These are phyloP conservation scores for Champsocephalus esox DNA, from an alignment of 2,797 vertebrate species.

Conservation along the genomic window DNA sequence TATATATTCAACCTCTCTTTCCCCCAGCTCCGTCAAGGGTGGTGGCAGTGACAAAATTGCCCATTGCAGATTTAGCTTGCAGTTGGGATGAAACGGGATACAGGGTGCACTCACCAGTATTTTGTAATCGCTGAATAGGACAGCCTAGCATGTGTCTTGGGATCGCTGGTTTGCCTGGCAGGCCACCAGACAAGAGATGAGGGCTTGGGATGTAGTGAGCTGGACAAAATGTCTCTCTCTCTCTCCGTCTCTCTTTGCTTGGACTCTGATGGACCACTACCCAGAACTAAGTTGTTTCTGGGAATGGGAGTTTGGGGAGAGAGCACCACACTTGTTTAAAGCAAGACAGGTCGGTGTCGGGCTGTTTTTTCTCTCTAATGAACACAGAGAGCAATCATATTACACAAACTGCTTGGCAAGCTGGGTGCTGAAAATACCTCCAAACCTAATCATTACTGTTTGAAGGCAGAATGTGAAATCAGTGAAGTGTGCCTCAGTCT, in stretches of 20 bases:
- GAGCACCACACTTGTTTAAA: slow-evolving; percentile 55
- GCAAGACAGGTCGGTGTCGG: neutral
- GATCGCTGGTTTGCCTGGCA: slow-evolving; percentile 67
- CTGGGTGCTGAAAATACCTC: slow-evolving; percentile 49
- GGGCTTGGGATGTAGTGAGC: slow-evolving; percentile 55
- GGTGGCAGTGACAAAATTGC: slow-evolving; percentile 38
- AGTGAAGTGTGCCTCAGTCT: slow-evolving; percentile 36
- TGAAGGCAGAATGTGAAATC: slow-evolving; percentile 47
- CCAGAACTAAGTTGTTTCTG: slow-evolving; percentile 70
- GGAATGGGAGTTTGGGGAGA: slow-evolving; percentile 50
- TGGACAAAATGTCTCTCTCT: slow-evolving; percentile 57
- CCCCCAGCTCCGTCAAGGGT: slow-evolving; percentile 48
- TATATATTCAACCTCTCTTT: slow-evolving; percentile 52
- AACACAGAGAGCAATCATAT: slow-evolving; percentile 58
- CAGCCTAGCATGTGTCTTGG: slow-evolving; percentile 51
- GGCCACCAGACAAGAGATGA: slow-evolving; percentile 53
- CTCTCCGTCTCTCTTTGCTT: slow-evolving; percentile 21
- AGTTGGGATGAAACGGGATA: slow-evolving; percentile 51
- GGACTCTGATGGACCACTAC: slow-evolving; percentile 69
- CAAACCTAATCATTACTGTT: slow-evolving; percentile 48
- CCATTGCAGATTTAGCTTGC: slow-evolving; percentile 46
- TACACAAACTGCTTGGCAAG: slow-evolving; percentile 53
- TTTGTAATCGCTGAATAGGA: slow-evolving; percentile 53
- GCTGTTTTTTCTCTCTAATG: slow-evolving; percentile 54
- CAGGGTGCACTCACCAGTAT: slow-evolving; percentile 19